Base-by-base conservation (phyloP, 1,140 invertebrate species). In the Drosophila orena region DNA sequence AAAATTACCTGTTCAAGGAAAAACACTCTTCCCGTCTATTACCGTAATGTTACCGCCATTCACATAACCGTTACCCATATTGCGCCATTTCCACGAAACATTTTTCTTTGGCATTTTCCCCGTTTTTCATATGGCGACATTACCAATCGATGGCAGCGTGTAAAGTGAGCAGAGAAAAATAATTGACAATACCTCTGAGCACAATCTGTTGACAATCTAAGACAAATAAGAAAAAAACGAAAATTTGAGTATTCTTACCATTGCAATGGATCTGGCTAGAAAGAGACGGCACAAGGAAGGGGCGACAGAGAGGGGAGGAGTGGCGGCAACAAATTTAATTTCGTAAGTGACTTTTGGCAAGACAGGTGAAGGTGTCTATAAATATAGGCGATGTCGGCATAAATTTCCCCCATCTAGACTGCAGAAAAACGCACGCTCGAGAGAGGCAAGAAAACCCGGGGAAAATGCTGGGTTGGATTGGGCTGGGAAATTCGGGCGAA, bases 311-410 rank as follows among this genome's bases (percentile, higher is more conserved):
- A 43, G 14, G 57, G 42, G 43, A 20, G 20, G 12, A 22, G 24
- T 49, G 58, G 37, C 55, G 58, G 72, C 66, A 73, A 47, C 77
- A 80, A 84, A 85, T 84, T 84, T 84, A 84, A 84, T 84, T 84
- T 84, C 77, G 72, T 84, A 80, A 84, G 81, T 84, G 81, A 84
- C 70, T 84, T 85, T 84, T 80, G 77, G 77, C 81, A 73, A 80
- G 81, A 77, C 81, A 84, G 81, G 81, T 84, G 81, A 84, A 85
- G 80, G 81, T 79, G 72, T 84, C 81, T 84, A 84, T 84, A 84
- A 84, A 84, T 84, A 84, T 80, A 80, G 58, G 81, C 77, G 65
- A 80, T 77, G 77, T 80, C 66, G 77, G 72, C 66, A 85, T 80
- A 84, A 64, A 85, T 84, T 81, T 81, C 42, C 47, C 55, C 30